A percentile compares a stretch with the other conserved stretches of the same genome.
phyloP scores from a whole-genome alignment of 2,113 vertebrate species.

The Megaceryle maxima region DNA sequence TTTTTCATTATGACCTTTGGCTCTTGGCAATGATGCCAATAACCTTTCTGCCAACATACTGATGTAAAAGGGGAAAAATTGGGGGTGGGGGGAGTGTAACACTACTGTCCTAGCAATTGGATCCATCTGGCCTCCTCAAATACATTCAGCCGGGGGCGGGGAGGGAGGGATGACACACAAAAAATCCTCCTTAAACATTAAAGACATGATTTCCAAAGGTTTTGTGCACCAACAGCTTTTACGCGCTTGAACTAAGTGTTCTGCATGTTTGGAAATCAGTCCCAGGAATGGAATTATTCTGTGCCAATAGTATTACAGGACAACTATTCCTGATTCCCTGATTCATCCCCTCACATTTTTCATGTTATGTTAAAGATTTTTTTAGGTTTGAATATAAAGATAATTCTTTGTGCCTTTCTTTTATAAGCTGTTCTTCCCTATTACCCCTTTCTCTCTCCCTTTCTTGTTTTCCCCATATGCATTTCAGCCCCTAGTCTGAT shows the following conservation, averaged over 20 bases:
- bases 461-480: not conserved
- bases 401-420: not conserved
- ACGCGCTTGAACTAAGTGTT: not conserved
- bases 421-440: not conserved
- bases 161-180: not conserved
- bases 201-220: not conserved
- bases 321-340: not conserved
- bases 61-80: slow-evolving; percentile 45
- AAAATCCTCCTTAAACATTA: not conserved
- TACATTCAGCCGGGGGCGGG: not conserved
- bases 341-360: not conserved
- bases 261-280: not conserved
- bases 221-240: slow-evolving; percentile 4
- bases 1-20: slow-evolving; percentile 47
- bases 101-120: slow-evolving; percentile 52
- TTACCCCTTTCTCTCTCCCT: not conserved
- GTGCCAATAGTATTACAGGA: not conserved
- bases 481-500: not conserved
- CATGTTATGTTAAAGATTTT: not conserved
- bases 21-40: slow-evolving; percentile 34
- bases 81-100: not conserved
- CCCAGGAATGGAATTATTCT: not conserved
- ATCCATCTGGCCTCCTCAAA: slow-evolving; percentile 45
- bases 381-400: not conserved
- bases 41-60: slow-evolving; percentile 53